Percentiles rank a stretch among this genome's conserved stretches.
Evolutionary conservation across 2,888 invertebrate species (phyloP).

Genomic region (Penaeus monodon): DNA sequence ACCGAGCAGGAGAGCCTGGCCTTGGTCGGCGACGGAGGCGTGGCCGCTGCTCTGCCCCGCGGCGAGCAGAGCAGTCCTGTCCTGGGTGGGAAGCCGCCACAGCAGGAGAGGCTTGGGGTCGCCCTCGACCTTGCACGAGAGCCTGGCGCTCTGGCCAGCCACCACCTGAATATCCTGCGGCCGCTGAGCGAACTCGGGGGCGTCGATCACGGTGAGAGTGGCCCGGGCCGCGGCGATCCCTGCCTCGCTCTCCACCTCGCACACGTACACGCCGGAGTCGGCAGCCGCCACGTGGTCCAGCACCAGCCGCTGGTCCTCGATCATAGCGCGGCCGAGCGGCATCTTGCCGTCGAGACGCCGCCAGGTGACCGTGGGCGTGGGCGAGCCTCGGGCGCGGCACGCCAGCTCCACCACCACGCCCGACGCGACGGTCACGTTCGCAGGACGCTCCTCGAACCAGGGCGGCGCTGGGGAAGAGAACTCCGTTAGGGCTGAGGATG

Average conservation of each 20-base stretch:
- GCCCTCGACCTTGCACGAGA: conserved; percentile 90
- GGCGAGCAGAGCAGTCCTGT: conserved; percentile 47
- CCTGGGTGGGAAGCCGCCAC: conserved; percentile 76
- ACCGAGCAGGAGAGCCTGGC: conserved; percentile 85
- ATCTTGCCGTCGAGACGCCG: conserved; percentile 79
- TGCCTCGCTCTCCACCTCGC: conserved; percentile 90
- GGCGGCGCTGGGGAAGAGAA: conserved; percentile 79
- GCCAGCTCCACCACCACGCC: conserved; percentile 89
- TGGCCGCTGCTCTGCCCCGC: conserved; percentile 51
- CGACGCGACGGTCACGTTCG: conserved; percentile 85
- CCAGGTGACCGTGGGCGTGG: conserved; percentile 59
- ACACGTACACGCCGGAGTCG: conserved; percentile 91
- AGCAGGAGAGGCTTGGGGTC: conserved; percentile 89
- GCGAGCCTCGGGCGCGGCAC: conserved; percentile 56
- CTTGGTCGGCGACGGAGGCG: conserved; percentile 70
- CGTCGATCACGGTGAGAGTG: conserved; percentile 80
- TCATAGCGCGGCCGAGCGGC: conserved; percentile 80
- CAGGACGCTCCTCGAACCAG: conserved; percentile 87
- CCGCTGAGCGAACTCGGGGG: conserved; percentile 86
- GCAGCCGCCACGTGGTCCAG: conserved; percentile 85
- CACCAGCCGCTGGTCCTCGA: conserved; percentile 80
- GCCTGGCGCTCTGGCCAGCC: conserved; percentile 85
- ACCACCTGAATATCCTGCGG: conserved; percentile 88
- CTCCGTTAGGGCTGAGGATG: conserved; percentile 66
- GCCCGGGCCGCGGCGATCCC: conserved; percentile 88